A percentile compares a stretch with the other conserved stretches of the same genome.
phyloP scores from a whole-genome alignment of 2,888 invertebrate genomes.

The Acrobasis consociella region DNA sequence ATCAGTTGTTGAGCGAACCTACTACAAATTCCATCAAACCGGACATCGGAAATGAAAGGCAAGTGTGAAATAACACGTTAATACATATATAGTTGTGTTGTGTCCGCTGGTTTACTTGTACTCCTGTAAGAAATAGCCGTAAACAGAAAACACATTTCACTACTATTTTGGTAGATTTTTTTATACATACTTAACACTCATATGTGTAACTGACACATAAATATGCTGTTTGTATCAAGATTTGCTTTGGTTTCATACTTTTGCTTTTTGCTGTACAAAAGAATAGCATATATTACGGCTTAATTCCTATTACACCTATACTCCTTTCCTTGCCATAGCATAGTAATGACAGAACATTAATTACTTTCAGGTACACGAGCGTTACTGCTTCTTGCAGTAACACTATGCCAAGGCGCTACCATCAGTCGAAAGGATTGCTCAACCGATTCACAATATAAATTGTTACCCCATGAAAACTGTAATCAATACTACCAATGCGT shows the following conservation, averaged over 20 bases:
- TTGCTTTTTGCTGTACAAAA: too few species aligned
- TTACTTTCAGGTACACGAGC: conserved; percentile 5
- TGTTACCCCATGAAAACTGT: conserved; percentile 22
- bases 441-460: neutral
- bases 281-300: too few species aligned
- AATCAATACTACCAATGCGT: conserved; percentile 21
- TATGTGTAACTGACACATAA: too few species aligned
- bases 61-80: neutral
- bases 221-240: too few species aligned
- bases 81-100: too few species aligned
- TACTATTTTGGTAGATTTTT: too few species aligned
- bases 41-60: conserved; percentile 10
- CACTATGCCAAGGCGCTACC: conserved; percentile 2
- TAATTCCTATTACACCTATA: too few species aligned
- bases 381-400: conserved; percentile 18
- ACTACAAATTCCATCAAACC: neutral
- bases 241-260: too few species aligned
- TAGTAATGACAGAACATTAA: neutral
- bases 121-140: too few species aligned
- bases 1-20: neutral
- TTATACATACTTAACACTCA: too few species aligned
- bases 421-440: conserved; percentile 11
- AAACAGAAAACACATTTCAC: too few species aligned
- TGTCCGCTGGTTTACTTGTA: too few species aligned
- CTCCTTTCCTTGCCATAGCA: neutral